These are phyloP conservation scores for Laodelphax striatellus DNA, from an alignment of 1,140 invertebrate genomes.

Conservation along the genomic window DNA sequence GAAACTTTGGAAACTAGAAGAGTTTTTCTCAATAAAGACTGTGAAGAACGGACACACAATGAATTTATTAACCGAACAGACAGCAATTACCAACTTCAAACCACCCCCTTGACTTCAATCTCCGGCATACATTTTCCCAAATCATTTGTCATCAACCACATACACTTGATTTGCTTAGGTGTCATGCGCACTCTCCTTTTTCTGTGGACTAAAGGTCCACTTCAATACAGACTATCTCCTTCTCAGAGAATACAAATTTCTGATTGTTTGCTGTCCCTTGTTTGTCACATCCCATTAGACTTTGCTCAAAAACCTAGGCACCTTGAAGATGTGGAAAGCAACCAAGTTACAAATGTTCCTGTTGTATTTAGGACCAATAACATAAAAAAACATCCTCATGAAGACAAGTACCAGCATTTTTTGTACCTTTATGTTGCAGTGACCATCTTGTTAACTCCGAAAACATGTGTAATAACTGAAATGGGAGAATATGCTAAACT, in stretches of 20 bases:
- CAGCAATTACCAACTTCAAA: conserved; percentile 27
- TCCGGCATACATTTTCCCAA: conserved; percentile 25
- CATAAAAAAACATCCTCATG: conserved; percentile 13
- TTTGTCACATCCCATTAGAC: too few species aligned
- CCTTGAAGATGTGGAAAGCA: conserved; percentile 28
- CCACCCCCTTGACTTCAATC: conserved; percentile 22
- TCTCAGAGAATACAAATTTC: too few species aligned
- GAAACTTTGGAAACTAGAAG: conserved; percentile 19
- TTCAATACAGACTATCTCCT: background rate
- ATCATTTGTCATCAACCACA: conserved; percentile 8
- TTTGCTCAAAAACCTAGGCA: background rate
- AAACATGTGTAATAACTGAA: too few species aligned
- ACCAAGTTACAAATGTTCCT: conserved; percentile 31
- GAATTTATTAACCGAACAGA: conserved; percentile 22
- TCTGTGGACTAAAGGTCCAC: conserved; percentile 20
- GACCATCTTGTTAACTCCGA: conserved; percentile 15
- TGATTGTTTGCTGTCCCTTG: background rate
- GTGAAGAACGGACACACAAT: conserved; percentile 19
- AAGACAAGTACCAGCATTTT: conserved; percentile 7
- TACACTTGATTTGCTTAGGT: conserved; percentile 31
- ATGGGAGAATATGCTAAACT: too few species aligned
- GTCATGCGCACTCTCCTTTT: conserved; percentile 30
- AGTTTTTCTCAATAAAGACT: conserved; percentile 19
- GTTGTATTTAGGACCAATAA: conserved; percentile 28
- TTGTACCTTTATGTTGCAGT: conserved; percentile 23